These are phyloP conservation scores for Linnaemya tessellans DNA, from an alignment of 2,888 invertebrate species.

Conservation along the genomic window DNA sequence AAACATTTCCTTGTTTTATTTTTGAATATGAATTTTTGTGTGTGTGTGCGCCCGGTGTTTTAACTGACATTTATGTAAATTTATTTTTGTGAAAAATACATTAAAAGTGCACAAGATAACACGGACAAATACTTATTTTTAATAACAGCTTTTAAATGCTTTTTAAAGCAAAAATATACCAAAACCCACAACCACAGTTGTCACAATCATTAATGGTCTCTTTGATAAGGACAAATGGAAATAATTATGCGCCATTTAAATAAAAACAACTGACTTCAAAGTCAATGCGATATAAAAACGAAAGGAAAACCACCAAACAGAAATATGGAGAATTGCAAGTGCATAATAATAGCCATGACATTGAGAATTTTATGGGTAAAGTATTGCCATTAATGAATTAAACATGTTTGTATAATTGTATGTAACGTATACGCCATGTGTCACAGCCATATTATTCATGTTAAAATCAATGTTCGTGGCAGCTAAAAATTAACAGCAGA, in stretches of 20 bases:
- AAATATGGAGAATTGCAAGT: no score
- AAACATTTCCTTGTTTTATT: no score
- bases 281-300: neutral
- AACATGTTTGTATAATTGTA: no score
- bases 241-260: neutral
- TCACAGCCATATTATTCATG: no score
- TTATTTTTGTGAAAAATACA: neutral
- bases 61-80: neutral
- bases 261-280: slow-evolving; percentile 30
- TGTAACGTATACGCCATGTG: no score
- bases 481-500: no score
- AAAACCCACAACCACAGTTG: slow-evolving; percentile 31
- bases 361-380: slow-evolving; percentile 1
- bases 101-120: neutral
- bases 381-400: neutral
- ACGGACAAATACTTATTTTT: neutral
- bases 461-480: no score
- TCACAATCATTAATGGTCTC: slow-evolving; percentile 52
- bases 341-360: neutral
- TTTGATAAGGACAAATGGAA: slow-evolving; percentile 50
- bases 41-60: no score
- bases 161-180: slow-evolving; percentile 5
- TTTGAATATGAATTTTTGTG: no score
- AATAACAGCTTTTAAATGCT: neutral
- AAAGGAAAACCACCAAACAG: neutral